Base-by-base conservation (phyloP, 2,113 vertebrate genomes). In the Cinclus mexicanus region DNA sequence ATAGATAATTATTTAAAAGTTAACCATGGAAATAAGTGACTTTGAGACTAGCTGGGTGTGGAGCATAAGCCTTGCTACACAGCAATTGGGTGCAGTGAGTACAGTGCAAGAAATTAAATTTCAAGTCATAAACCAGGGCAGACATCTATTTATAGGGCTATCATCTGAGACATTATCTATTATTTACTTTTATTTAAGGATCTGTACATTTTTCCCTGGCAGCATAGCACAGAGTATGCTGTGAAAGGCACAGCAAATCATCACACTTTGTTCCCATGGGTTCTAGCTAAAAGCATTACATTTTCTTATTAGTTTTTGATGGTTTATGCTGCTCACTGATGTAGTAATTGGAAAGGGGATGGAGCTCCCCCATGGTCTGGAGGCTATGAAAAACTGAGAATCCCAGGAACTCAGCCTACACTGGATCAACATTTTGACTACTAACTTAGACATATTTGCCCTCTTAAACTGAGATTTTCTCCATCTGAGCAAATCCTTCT, bases 151-250 rank as follows among this genome's bases (percentile, higher is more conserved):
- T 95, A 88, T 70, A 83, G 55, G 56, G 47, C 35, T 49, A 59
- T 23, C 22, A 70, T 89, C 72, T 75, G 29, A 83, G 46, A 63
- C 24, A 37, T 69, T 93, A 95, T 69, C 42, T 72, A 57, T 75
- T 95, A 72, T 74, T 95, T 91, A 69, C 26, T 91, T 87, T 82
- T 94, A 61, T 90, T 91, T 87, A 95, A 89, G 85, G 55, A 64
- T 55, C 79, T 83, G 55, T 88, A 50, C 29, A 49, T 83, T 92
- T 94, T 19, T 94, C 61, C 55, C 57, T 61, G 46, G 69, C 90
- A 93, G 42, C 55, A 87, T 35, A 78, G 74, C 71, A 70, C 16
- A 42, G 39, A 57, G 21, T 35, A 57, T 14, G 29, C 49, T 76
- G 53, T 76, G 70, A 96, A 87, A 83, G 89, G 71, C 72, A 42